Conservation (phyloP, 2,797 vertebrate species). For the Phoebastria nigripes region DNA sequence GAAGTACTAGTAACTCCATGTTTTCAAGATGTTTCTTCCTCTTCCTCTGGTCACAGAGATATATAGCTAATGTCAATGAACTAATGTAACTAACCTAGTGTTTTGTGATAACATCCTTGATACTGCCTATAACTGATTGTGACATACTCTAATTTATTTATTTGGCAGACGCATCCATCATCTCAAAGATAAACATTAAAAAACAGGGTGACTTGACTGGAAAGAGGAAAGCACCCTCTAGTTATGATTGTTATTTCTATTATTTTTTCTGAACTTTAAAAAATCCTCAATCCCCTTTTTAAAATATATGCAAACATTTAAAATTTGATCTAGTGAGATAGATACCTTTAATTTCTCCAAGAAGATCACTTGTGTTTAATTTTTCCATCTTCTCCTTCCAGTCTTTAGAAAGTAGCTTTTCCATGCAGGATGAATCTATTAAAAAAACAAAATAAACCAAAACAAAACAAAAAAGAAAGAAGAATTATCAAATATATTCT, state of each 20-base stretch:
- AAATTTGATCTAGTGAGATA: constrained; percentile 61
- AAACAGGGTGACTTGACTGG: background rate
- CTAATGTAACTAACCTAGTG: background rate
- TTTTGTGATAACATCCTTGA: background rate
- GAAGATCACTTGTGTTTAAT: constrained; percentile 87
- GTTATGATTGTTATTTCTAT: background rate
- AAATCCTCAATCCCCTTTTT: background rate
- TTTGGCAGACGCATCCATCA: background rate
- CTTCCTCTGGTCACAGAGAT: background rate
- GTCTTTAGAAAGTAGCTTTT: constrained; percentile 91
- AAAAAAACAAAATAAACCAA: background rate
- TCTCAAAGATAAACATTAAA: background rate
- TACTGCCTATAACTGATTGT: background rate
- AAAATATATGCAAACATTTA: background rate
- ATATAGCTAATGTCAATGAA: background rate
- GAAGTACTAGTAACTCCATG: background rate
- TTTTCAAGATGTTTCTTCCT: background rate
- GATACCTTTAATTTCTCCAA: constrained; percentile 90
- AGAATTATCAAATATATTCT: background rate
- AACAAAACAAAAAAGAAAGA: background rate
- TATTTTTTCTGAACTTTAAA: background rate
- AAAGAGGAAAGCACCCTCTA: background rate
- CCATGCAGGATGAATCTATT: constrained; percentile 88
- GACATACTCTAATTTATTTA: background rate
- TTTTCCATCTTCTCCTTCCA: constrained; percentile 94